phyloP scores from a whole-genome alignment of 2,888 invertebrate genomes.

The Diloba caeruleocephala region DNA sequence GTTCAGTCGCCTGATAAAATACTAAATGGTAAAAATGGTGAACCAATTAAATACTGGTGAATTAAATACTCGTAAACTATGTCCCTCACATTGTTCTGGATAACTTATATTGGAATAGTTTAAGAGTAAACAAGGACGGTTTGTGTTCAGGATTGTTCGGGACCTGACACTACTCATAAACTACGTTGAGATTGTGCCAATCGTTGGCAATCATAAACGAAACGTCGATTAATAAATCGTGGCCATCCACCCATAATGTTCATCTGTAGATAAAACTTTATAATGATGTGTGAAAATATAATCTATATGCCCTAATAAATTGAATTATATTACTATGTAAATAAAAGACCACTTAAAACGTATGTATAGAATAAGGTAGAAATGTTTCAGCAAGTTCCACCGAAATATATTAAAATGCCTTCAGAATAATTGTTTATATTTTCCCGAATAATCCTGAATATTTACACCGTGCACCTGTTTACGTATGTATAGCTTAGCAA shows the following conservation, averaged over 20 bases:
- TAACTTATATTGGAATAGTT: conserved; percentile 85
- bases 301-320: conserved; percentile 26
- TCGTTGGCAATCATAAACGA: conserved; percentile 8
- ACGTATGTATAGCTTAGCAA: conserved; percentile 71
- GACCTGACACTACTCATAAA: conserved; percentile 24
- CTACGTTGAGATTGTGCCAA: conserved; percentile 8
- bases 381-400: conserved; percentile 28
- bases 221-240: conserved; percentile 28
- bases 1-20: conserved; percentile 45
- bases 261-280: conserved; percentile 28
- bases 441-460: conserved; percentile 56
- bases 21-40: conserved; percentile 45
- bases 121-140: conserved; percentile 69
- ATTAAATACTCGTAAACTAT: conserved; percentile 60
- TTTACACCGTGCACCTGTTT: conserved; percentile 57
- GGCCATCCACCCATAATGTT: conserved; percentile 37
- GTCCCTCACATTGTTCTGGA: conserved; percentile 84
- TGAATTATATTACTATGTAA: conserved; percentile 34
- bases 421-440: conserved; percentile 36
- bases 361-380: conserved; percentile 40
- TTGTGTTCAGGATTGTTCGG: conserved; percentile 50
- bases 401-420: conserved; percentile 48
- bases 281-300: conserved; percentile 36
- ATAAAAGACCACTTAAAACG: conserved; percentile 42
- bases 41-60: conserved; percentile 56